Base-by-base conservation (phyloP, 2,113 vertebrate genomes). In the Natator depressus region DNA sequence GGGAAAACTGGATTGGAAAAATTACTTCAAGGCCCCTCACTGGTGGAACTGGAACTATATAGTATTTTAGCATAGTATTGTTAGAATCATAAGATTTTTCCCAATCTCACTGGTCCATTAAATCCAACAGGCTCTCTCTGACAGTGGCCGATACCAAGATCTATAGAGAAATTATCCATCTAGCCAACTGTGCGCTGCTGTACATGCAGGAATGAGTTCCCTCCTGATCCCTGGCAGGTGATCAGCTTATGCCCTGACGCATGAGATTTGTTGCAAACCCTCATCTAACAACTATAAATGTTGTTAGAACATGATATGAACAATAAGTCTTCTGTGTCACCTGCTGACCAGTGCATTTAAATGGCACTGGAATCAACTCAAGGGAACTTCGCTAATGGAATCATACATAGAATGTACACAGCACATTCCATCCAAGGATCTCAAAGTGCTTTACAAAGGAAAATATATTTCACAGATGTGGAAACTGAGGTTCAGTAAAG, bases 1-100 rank as follows among this genome's bases (percentile, higher is more conserved):
- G 92, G 93, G 42, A 93, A 95, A 96, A 93, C 54, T 79, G 89
- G 92, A 81, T 42, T 87, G 76, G 75, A 92, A 89, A 86, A 82
- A 20, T 85, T 90, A 89, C 90, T 92, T 93, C 90, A 79, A 25
- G 80, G 79, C 88, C 75, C 47, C 27, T 79, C 80, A n/a, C 82
- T 85, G 92, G 82, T 54, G 53, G 79, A 96, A 82, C 27, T 95
- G 50, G 90, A n/a, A 79, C 92, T 92, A 80, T 0, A 83, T 0
- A 85, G 65, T 69, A 25, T 91, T 91, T 91, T 91, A 87, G 76
- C 87, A 76, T 1, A 35, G 80, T 55, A 27, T 47, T 94, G 91
- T 69, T 93, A 57, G 90, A 93, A 69, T 29, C 16, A 82, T 80
- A 90, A 42, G 1, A 14, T 93, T 92, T 91, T 92, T 22, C 72